Conservation (phyloP, 2,113 vertebrate genomes). For the Oceanodroma tethys region DNA sequence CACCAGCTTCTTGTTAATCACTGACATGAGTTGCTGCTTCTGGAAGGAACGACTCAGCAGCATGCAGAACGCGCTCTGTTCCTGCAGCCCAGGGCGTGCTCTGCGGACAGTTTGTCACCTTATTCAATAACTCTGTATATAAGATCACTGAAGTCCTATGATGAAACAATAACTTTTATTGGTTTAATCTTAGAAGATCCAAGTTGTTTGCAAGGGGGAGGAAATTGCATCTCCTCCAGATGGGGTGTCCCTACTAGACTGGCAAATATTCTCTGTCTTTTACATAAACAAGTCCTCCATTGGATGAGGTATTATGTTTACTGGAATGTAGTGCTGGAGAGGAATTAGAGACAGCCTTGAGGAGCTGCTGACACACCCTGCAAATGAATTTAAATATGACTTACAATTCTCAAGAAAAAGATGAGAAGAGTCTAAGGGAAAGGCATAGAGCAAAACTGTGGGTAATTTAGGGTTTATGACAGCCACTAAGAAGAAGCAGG, state of each 20-base stretch:
- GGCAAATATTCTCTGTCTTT: neutral
- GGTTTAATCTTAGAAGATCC: neutral
- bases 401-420: neutral
- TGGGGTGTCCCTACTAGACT: neutral
- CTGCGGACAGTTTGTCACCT: neutral
- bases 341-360: neutral
- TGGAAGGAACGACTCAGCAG: constrained; percentile 14
- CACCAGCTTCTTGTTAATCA: constrained; percentile 11
- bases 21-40: neutral
- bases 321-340: neutral
- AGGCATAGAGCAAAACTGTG: neutral
- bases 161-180: neutral
- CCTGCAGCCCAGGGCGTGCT: neutral
- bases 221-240: neutral
- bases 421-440: neutral
- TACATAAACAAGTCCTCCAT: neutral
- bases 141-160: neutral
- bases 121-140: neutral
- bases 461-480: neutral
- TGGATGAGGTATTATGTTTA: neutral
- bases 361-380: neutral
- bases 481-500: neutral
- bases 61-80: neutral
- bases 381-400: neutral
- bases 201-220: neutral